phyloP scores from a whole-genome alignment of 2,888 invertebrate species.

The Strigamia maritima region DNA sequence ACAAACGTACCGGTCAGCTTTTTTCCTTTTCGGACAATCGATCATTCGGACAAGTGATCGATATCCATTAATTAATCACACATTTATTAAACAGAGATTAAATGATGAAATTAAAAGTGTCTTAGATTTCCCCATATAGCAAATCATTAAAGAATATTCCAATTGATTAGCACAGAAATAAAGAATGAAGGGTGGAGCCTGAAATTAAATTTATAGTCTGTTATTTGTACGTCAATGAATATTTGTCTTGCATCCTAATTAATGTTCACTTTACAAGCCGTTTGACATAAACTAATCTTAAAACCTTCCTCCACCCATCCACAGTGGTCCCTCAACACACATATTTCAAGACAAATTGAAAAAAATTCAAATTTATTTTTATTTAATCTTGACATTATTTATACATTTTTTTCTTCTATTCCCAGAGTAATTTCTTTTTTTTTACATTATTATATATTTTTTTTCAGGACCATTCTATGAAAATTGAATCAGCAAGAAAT shows the following conservation, averaged over 20 bases:
- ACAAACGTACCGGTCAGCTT: too few species aligned
- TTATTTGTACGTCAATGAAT: neutral
- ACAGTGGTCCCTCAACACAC: neutral
- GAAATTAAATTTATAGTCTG: neutral
- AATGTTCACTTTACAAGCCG: neutral
- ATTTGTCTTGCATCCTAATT: neutral
- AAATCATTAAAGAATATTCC: neutral
- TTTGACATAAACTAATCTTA: neutral
- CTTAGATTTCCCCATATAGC: too few species aligned
- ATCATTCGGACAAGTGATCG: too few species aligned
- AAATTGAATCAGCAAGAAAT: conserved; percentile 58
- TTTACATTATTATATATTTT: neutral
- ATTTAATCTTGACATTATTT: neutral
- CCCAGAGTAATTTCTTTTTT: neutral
- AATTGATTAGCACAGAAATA: neutral
- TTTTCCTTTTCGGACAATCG: too few species aligned
- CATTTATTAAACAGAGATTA: too few species aligned
- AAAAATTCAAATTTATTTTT: neutral
- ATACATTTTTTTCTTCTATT: neutral
- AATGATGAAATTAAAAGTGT: too few species aligned
- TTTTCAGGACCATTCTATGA: conserved; percentile 68
- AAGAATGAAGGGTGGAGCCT: neutral
- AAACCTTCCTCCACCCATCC: neutral
- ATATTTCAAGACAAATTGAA: neutral
- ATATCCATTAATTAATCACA: too few species aligned